Evolutionary conservation across 1,140 invertebrate species (phyloP), one percentile per base, ranked within the genome.

Genomic region (Gryon sp.): DNA sequence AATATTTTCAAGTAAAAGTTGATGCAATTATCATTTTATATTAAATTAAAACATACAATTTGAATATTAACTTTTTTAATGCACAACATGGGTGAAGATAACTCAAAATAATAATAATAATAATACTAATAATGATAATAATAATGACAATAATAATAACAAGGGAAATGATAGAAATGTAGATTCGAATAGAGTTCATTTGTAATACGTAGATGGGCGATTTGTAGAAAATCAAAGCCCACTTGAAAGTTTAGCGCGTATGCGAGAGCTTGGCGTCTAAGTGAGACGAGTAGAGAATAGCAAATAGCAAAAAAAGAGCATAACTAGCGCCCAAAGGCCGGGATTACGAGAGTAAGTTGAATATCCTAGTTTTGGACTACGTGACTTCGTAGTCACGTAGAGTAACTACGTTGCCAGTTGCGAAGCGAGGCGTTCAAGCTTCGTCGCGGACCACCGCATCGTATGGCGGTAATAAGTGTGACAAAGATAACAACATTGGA

Each of bases 331-430:
- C 59, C 69, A 65, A 57, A 73, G 69, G 40, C 59, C 34, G 41
- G 72, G 62, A 78, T 78, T 68, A 78, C 55, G 62, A 43, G 69
- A 78, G 75, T 78, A 78, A 78, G 66, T 78, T 78, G 55, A 78
- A 78, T 78, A 73, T 78, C 63, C 68, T 68, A 78, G 69, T 78
- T 74, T 73, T 28, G 16, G 69, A 69, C 57, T 63, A 78, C 69
- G 69, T 78, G 76, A 78, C 76, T 73, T 15, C 30, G 38, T 50
- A 78, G 69, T 66, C 68, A 70, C 66, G 65, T 48, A 62, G 57
- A 62, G 55, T 38, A 52, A 68, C 53, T 63, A 34, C 18, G 4
- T 11, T 18, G 12, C 18, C 6, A 28, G n/a, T n/a, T n/a, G n/a
- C n/a, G 26, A 28, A 28, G 8, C 26, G 16, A 12, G 2, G 12